Evolutionary conservation across 1,140 invertebrate species (phyloP).

Genomic region (Arctopsyche grandis): DNA sequence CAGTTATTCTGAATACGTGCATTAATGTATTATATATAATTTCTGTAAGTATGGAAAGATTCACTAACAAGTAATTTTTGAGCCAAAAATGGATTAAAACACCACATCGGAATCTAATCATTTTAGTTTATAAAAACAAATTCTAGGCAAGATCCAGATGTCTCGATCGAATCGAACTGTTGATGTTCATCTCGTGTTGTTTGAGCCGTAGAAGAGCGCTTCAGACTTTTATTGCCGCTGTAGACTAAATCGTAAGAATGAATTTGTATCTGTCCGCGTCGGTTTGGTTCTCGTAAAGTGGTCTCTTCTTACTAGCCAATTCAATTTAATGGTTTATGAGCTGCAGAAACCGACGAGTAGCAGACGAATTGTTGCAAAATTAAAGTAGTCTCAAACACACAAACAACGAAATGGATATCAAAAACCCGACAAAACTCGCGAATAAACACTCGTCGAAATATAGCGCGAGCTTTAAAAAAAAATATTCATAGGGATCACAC

Average conservation of each 20-base stretch:
- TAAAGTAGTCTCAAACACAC: slow-evolving; percentile 37
- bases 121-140: too few relatives aligned
- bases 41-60: too few relatives aligned
- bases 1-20: too few relatives aligned
- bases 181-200: slow-evolving; percentile 38
- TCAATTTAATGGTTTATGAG: slow-evolving; percentile 46
- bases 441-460: neutral
- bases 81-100: too few relatives aligned
- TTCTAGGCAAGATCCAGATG: too few relatives aligned
- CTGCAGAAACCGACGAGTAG: slow-evolving; percentile 33
- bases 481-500: neutral
- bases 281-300: too few relatives aligned
- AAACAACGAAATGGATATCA: slow-evolving; percentile 18
- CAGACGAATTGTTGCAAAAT: slow-evolving; percentile 41
- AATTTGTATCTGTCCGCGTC: slow-evolving; percentile 26
- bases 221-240: slow-evolving; percentile 32
- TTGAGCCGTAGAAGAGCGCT: slow-evolving; percentile 2
- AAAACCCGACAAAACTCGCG: slow-evolving; percentile 11
- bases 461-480: neutral
- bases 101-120: too few relatives aligned
- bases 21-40: too few relatives aligned
- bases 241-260: slow-evolving; percentile 32
- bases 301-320: neutral
- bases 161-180: slow-evolving; percentile 28
- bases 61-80: too few relatives aligned